Conservation (phyloP, 2,888 invertebrate genomes). For the Euplexia lucipara region DNA sequence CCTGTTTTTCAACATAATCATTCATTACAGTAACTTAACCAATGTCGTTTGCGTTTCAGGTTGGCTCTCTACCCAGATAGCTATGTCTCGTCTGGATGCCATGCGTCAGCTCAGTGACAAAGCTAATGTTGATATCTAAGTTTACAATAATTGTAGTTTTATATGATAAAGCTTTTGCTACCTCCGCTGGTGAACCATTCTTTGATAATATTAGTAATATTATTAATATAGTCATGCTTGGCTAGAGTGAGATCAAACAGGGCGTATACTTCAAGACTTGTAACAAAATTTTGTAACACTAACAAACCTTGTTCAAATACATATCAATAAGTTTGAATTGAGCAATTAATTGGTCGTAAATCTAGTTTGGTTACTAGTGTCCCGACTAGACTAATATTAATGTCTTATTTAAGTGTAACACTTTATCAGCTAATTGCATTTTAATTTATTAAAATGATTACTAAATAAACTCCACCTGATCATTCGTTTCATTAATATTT, state of each 20-base stretch:
- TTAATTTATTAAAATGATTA: conserved; percentile 49
- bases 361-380: conserved; percentile 35
- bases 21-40: background rate
- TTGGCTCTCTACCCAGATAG: conserved; percentile 80
- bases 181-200: conserved; percentile 20
- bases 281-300: conserved; percentile 31
- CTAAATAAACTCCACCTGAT: conserved; percentile 49
- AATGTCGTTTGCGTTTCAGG: conserved; percentile 69
- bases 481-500: conserved; percentile 9
- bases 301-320: conserved; percentile 32
- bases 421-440: conserved; percentile 40
- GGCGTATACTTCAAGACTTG: conserved; percentile 18
- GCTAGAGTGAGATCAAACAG: conserved; percentile 28
- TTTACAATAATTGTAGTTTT: conserved; percentile 10
- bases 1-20: background rate
- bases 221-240: conserved; percentile 28
- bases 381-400: conserved; percentile 37
- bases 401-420: conserved; percentile 42
- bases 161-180: conserved; percentile 34
- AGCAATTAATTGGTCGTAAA: conserved; percentile 42
- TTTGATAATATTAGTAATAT: conserved; percentile 5
- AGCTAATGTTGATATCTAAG: conserved; percentile 36
- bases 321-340: conserved; percentile 35
- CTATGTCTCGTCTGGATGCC: conserved; percentile 85
- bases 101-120: conserved; percentile 72